Evolutionary conservation across 2,797 vertebrate genomes (phyloP), one percentile per base, ranked within the genome.

Genomic region (Phrynocephalus vlangalii): DNA sequence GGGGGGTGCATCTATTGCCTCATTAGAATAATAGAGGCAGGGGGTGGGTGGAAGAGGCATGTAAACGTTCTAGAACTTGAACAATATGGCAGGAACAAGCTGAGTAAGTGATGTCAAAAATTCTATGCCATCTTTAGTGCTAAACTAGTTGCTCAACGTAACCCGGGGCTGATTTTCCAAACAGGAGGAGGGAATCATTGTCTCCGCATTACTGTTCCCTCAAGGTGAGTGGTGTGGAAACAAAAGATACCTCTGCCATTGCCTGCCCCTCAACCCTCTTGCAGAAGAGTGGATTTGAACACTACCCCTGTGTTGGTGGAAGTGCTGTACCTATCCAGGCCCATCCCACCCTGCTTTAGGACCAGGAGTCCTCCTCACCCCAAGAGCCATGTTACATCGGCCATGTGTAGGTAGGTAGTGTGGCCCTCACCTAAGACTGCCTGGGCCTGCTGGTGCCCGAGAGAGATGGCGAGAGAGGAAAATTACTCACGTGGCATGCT

Each of bases 401-500:
- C 28, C 24, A 52, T 44, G 30, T 13, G 30, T 13, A n/a, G 16
- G 30, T 13, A n/a, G 16, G 24, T 6, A 50, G 24, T 24, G n/a
- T 3, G 11, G 28, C 67, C 66, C 13, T 84, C 82, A 63, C 8
- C 76, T 44, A 63, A 84, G n/a, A 30, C 60, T 81, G 78, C n/a
- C 6, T 84, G 24, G 9, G 63, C 33, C 66, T n/a, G n/a, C n/a
- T 50, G 60, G 44, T 70, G 84, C 71, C 77, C 5, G 10, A 72
- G 22, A 60, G 77, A 75, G 63, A 76, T 24, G 22, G 20, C 3
- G 28, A n/a, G 63, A 26, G 82, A 76, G 71, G 30, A 5, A 0
- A 16, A 60, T 5, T 96, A 99, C 98, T 99, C 97, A 99, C 99
- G 97, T 97, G 98, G 98, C 98, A 99, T 98, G 97, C 98, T 97